Conservation (phyloP, 37 sponge, comb jelly and placozoan genomes). For the Hexactinellida sp. region DNA sequence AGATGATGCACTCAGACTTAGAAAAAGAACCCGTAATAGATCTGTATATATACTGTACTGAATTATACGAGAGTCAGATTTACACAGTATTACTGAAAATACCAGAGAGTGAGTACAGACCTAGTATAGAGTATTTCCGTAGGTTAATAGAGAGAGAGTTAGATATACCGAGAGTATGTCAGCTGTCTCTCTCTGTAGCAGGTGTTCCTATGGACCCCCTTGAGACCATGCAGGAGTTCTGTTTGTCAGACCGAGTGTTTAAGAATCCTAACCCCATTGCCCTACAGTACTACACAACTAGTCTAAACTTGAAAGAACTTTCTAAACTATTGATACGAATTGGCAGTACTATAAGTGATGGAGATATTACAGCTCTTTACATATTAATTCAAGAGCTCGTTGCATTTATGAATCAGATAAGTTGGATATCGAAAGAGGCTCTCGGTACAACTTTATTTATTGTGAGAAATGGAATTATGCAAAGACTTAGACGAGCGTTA, state of each 20-base stretch:
- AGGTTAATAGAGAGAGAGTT: neutral
- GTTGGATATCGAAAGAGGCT: no score
- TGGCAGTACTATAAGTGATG: no score
- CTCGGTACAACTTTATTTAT: neutral
- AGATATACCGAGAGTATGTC: neutral
- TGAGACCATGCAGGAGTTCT: neutral
- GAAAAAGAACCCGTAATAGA: no score
- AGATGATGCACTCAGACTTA: no score
- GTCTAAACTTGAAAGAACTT: neutral
- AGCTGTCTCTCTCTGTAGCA: neutral
- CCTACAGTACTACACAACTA: neutral
- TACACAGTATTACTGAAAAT: neutral
- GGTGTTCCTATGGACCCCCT: neutral
- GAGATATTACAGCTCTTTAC: neutral
- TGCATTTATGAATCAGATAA: no score
- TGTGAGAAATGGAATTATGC: neutral
- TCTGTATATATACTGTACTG: no score
- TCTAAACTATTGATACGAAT: neutral
- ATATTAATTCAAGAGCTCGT: no score
- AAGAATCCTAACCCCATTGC: neutral
- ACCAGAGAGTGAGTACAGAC: neutral
- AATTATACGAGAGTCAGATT: no score
- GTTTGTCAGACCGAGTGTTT: neutral
- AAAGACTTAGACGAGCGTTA: neutral
- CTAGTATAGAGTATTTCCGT: neutral